Evolutionary conservation across 1,140 invertebrate genomes (phyloP).

Genomic region (Vanessa tameamea): DNA sequence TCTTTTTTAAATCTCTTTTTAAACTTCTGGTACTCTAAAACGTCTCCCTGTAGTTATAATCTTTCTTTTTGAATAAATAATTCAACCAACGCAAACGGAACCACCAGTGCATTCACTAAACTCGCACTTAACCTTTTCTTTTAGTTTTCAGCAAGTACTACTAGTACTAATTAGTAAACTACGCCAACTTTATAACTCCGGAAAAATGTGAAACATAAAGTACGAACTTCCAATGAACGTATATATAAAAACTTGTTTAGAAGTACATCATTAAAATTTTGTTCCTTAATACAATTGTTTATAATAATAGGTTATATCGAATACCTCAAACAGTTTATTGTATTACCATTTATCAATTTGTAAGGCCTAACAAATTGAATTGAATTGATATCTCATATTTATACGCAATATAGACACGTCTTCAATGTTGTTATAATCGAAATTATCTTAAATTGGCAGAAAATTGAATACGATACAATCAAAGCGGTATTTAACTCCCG

Average conservation of each 20-base stretch:
- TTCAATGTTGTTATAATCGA: slow-evolving; percentile 24
- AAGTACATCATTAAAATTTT: too few relatives aligned
- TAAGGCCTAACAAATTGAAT: too few relatives aligned
- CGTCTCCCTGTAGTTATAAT: too few relatives aligned
- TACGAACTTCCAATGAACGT: background rate
- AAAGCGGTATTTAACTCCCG: slow-evolving; percentile 52
- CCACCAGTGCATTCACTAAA: background rate
- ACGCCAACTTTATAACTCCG: background rate
- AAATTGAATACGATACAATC: slow-evolving; percentile 63
- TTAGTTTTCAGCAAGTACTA: background rate
- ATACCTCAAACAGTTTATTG: too few relatives aligned
- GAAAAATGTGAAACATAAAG: background rate
- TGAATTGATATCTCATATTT: background rate
- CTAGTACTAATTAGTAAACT: background rate
- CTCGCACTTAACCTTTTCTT: background rate
- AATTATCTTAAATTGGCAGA: slow-evolving; percentile 37
- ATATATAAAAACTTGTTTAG: too few relatives aligned
- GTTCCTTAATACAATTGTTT: too few relatives aligned
- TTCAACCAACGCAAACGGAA: background rate
- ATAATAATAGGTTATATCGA: too few relatives aligned
- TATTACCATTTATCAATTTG: too few relatives aligned
- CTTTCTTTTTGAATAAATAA: background rate
- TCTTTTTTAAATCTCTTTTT: too few relatives aligned
- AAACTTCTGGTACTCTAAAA: too few relatives aligned
- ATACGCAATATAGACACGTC: background rate